Evolutionary conservation across 2,113 vertebrate genomes (phyloP).

Genomic region (Indicator indicator): DNA sequence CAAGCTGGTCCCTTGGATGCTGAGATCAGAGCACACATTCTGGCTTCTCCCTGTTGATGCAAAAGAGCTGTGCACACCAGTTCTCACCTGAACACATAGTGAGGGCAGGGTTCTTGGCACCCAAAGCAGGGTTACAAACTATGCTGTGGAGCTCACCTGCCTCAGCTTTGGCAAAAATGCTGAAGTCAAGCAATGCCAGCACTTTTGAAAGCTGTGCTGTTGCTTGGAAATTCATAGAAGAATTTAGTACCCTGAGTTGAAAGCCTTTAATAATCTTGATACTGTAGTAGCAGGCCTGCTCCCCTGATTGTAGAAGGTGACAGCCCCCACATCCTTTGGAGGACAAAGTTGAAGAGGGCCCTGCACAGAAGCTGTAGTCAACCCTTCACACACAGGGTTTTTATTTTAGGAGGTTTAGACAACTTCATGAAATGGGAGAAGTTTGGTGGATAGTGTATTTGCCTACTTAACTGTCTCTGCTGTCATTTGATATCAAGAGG

Average conservation of each 20-base stretch:
- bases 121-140: background rate
- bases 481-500: background rate
- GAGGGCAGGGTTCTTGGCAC: background rate
- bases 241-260: background rate
- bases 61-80: fast-evolving
- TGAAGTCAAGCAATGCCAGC: background rate
- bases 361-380: background rate
- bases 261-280: background rate
- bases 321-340: background rate
- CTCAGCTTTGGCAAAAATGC: background rate
- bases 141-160: background rate
- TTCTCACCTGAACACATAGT: background rate
- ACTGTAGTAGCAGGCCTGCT: background rate
- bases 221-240: background rate
- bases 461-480: background rate
- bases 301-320: background rate
- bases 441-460: background rate
- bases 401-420: background rate
- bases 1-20: background rate
- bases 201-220: background rate
- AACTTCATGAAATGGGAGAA: background rate
- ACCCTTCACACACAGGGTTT: background rate
- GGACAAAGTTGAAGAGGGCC: background rate
- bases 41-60: background rate
- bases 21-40: fast-evolving